Evolutionary conservation across 2,113 vertebrate species (phyloP), one percentile per base, ranked within the genome.

Genomic region (Serinus canaria): DNA sequence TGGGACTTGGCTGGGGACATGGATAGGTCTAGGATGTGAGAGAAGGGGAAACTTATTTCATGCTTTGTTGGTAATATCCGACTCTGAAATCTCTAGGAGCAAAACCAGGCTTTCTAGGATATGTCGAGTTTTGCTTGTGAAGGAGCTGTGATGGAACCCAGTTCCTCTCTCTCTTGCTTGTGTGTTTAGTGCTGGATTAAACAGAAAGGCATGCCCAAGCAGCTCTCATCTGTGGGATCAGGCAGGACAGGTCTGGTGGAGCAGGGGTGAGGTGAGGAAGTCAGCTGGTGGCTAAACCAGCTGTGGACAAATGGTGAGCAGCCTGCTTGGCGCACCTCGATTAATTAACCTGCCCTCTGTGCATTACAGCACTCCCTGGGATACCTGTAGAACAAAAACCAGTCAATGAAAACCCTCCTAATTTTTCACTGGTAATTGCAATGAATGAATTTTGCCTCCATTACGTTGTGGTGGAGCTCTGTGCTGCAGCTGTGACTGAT

Each of bases 361-460:
- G 1, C 47, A 46, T 90, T 64, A 19, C 55, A 6, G 44, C 1
- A 0, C 46, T 69, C 35, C 75, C 78, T 7, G 41, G 84, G 53
- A 86, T 83, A 90, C 89, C 95, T 82, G 69, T 81, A 73, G 77
- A 92, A 95, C 49, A 82, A 90, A 92, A 87, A 78, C 49, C 83
- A 62, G 56, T 96, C 49, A 25, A 41, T 87, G 69, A 79, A 84
- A 94, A 44, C 35, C 35, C 35, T 25, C 47, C 79, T 96, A 56
- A 92, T 92, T 95, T 92, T 84, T 94, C 92, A 87, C 69, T 74
- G 43, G 59, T 94, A 96, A 96, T 96, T 96, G 87, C 89, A 47
- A 11, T 35, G 83, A 84, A 94, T 94, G 83, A 85, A 78, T 96
- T 95, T 93, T 76, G 50, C 44, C 46, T 88, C 91, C 10, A 13